Conservation (phyloP, 2,113 vertebrate genomes). For the Hoplias malabaricus region DNA sequence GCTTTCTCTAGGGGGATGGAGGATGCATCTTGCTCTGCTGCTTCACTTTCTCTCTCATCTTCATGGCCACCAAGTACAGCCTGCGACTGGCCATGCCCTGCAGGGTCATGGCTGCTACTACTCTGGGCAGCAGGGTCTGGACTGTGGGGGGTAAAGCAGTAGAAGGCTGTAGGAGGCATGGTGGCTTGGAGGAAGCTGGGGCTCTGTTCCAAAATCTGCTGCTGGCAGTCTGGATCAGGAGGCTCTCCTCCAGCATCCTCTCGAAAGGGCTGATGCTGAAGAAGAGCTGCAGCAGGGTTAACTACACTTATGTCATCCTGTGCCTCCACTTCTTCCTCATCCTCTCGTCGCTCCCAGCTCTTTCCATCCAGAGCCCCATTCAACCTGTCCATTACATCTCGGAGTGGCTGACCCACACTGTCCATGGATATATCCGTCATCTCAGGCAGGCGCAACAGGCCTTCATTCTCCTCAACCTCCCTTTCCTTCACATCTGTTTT, state of each 20-base stretch:
- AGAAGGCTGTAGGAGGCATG: conserved; percentile 82
- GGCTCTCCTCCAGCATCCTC: conserved; percentile 76
- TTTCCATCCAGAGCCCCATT: conserved; percentile 78
- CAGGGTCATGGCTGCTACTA: conserved; percentile 92
- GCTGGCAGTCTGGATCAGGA: conserved; percentile 75
- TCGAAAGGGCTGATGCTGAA: conserved; percentile 88
- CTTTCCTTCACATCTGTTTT: conserved; percentile 54
- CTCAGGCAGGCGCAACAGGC: conserved; percentile 77
- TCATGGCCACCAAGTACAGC: conserved; percentile 87
- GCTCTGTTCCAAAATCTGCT: conserved; percentile 58
- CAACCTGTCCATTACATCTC: conserved; percentile 85
- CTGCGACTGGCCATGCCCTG: conserved; percentile 87
- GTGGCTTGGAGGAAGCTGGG: conserved; percentile 66
- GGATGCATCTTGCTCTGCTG: conserved; percentile 52
- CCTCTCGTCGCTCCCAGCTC: conserved; percentile 63
- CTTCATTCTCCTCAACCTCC: conserved; percentile 41
- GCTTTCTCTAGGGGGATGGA: conserved; percentile 45
- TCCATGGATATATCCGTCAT: conserved; percentile 95
- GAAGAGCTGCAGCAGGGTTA: conserved; percentile 28
- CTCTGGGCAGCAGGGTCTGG: conserved; percentile 84
- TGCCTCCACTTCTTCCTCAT: conserved; percentile 27
- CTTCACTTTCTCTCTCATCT: conserved; percentile 73
- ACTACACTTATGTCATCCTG: background rate
- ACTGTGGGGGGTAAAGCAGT: conserved; percentile 91
- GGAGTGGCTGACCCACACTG: conserved; percentile 82